Evolutionary conservation across 2,113 vertebrate species (phyloP).

Genomic region (Chloropsis cyanopogon): DNA sequence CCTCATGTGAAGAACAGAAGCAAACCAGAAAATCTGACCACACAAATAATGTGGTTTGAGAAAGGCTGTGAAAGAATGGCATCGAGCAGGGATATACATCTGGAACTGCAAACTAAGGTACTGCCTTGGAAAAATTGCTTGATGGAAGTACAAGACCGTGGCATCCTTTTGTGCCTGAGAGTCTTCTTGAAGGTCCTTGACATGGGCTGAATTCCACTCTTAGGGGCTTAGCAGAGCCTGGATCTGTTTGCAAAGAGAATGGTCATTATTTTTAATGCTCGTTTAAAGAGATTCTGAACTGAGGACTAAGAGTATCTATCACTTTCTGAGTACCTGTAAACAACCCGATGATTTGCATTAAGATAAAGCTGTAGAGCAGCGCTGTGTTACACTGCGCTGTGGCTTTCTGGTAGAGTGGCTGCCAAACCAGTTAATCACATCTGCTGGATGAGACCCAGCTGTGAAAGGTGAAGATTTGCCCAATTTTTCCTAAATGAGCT

Average conservation of each 20-base stretch:
- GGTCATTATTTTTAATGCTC: background rate
- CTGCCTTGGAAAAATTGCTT: background rate
- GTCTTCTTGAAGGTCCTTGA: background rate
- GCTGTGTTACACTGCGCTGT: background rate
- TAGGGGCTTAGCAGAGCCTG: background rate
- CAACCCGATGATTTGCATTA: background rate
- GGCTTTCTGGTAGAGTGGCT: background rate
- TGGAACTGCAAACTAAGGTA: background rate
- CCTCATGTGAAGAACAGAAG: background rate
- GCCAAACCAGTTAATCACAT: constrained; percentile 13
- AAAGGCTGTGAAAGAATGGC: background rate
- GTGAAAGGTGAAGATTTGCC: constrained; percentile 13
- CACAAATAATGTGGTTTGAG: background rate
- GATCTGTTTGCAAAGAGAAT: background rate
- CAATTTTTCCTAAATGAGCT: background rate
- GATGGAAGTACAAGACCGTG: background rate
- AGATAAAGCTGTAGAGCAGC: background rate
- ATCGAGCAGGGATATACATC: background rate
- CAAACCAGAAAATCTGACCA: background rate
- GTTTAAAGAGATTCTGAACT: background rate
- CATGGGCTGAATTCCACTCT: background rate
- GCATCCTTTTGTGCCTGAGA: background rate
- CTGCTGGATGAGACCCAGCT: background rate
- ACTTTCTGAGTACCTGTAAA: background rate
- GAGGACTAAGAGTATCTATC: background rate